A percentile compares a stretch with the other conserved stretches of the same genome.
Conservation (phyloP, 2,797 vertebrate genomes). For the Tauraco hartlaubi region DNA sequence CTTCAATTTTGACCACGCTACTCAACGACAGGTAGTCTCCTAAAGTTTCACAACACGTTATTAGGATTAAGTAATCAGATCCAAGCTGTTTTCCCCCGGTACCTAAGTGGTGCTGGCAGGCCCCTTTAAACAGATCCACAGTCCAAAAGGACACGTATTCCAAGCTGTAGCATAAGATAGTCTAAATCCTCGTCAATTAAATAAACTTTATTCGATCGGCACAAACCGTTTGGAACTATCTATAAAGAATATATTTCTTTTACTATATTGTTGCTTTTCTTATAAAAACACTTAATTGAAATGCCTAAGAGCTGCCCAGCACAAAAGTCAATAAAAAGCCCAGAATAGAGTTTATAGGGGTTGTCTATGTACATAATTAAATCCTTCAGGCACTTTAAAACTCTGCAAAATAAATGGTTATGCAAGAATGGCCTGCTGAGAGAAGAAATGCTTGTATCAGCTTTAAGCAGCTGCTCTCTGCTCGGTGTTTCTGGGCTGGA, state of each 20-base stretch:
- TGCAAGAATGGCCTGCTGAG: constrained; percentile 94
- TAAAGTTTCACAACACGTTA: constrained; percentile 89
- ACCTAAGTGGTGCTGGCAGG: constrained; percentile 64
- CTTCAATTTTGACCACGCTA: constrained; percentile 56
- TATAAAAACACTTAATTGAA: constrained; percentile 98
- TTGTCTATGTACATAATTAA: constrained; percentile 99
- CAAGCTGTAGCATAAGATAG: constrained; percentile 80
- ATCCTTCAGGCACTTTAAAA: constrained; percentile 95
- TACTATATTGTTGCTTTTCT: constrained; percentile 91
- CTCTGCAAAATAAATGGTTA: constrained; percentile 96
- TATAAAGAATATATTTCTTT: constrained; percentile 90
- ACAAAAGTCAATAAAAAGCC: constrained; percentile 96
- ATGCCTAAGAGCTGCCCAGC: constrained; percentile 92
- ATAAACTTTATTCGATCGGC: constrained; percentile 83
- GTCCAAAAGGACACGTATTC: constrained; percentile 40
- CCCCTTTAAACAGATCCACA: constrained; percentile 50
- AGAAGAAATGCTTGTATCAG: constrained; percentile 87
- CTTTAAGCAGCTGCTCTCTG: constrained; percentile 84
- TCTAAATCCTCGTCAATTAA: constrained; percentile 85
- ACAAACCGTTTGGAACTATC: constrained; percentile 87
- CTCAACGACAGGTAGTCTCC: constrained; percentile 85
- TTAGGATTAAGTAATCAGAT: constrained; percentile 86
- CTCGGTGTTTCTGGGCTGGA: constrained; percentile 80
- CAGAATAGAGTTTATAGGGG: constrained; percentile 98
- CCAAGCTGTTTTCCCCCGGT: constrained; percentile 59